These are phyloP conservation scores for Tragelaphus strepsiceros DNA, from an alignment of 2,113 vertebrate species.

Conservation along the genomic window DNA sequence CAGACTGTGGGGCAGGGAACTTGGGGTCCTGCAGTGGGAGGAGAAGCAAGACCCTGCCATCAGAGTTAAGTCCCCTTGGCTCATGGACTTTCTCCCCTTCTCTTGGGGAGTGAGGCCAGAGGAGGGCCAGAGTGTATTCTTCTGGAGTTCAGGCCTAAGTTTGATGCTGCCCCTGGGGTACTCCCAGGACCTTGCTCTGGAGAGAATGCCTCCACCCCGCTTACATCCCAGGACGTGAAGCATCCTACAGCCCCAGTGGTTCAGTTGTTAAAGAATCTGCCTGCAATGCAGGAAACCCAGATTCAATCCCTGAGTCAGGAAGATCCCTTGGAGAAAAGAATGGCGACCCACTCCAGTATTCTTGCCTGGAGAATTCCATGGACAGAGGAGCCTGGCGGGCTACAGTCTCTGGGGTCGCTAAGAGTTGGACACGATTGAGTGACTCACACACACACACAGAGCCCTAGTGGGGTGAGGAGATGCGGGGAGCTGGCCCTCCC, in stretches of 20 bases:
- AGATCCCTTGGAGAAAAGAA: not conserved
- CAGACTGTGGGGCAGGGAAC: not conserved
- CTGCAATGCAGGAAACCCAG: not conserved
- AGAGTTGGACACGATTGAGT: not conserved
- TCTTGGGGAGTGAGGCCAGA: not conserved
- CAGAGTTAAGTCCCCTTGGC: not conserved
- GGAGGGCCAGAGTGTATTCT: not conserved
- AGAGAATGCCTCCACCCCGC: no score
- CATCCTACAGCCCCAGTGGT: not conserved
- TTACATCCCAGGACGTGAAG: not conserved
- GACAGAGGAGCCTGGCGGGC: not conserved
- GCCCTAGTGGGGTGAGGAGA: not conserved
- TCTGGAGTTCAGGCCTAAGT: not conserved
- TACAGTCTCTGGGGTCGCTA: not conserved
- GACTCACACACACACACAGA: not conserved
- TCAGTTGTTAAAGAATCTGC: not conserved
- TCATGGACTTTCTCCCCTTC: not conserved
- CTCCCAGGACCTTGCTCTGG: not conserved
- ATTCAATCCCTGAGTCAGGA: not conserved
- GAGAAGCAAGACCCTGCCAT: not conserved
- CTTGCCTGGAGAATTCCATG: not conserved
- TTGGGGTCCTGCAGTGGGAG: not conserved
- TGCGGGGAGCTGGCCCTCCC: rapidly evolving
- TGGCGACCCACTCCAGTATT: not conserved
- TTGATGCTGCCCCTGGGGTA: no score